phyloP scores from a whole-genome alignment of 2,888 invertebrate genomes.

The Eupithecia inturbata region DNA sequence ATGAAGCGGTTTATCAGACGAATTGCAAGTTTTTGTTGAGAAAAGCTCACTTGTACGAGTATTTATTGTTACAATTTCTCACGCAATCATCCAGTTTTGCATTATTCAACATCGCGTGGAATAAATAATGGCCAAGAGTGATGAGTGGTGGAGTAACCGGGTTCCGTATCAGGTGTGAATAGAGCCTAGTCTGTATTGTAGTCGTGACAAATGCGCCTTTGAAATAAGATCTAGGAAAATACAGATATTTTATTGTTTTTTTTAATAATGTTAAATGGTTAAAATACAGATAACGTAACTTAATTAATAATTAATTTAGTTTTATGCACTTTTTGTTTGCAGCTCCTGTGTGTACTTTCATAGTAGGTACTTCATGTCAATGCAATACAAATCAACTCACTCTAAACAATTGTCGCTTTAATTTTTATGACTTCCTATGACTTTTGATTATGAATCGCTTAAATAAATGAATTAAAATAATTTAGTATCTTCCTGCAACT shows the following conservation, averaged over 20 bases:
- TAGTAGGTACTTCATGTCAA: background rate
- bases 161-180: slow-evolving; percentile 28
- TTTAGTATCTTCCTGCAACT: background rate
- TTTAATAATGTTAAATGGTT: background rate
- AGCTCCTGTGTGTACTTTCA: too few species aligned
- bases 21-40: slow-evolving; percentile 27
- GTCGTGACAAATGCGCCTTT: background rate
- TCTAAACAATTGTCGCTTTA: background rate
- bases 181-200: background rate
- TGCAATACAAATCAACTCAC: background rate
- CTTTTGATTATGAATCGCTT: background rate
- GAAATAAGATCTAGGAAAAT: background rate
- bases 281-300: too few species aligned
- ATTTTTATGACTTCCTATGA: background rate
- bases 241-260: background rate
- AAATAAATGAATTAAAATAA: background rate
- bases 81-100: slow-evolving; percentile 47
- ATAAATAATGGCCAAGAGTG: slow-evolving; percentile 34
- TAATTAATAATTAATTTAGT: too few species aligned
- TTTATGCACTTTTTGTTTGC: too few species aligned
- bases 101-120: slow-evolving; percentile 45
- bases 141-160: background rate
- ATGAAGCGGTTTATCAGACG: slow-evolving; percentile 24
- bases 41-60: slow-evolving; percentile 42
- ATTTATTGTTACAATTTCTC: slow-evolving; percentile 45